Conservation (phyloP, 2,113 vertebrate species). For the Riparia riparia region DNA sequence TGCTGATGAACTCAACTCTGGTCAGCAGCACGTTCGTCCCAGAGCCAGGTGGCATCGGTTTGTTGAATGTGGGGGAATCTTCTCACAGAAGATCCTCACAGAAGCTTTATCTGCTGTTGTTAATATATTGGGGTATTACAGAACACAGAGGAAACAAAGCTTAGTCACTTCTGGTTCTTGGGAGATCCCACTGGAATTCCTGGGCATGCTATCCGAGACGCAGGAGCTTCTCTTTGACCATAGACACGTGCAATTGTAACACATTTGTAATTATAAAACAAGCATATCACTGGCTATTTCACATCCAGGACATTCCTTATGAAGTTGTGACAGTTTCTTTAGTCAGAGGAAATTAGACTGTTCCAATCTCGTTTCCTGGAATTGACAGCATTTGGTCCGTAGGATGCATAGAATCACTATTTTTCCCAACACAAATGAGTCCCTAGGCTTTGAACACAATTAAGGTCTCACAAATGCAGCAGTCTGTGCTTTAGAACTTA, state of each 20-base stretch:
- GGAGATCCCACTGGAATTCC: not conserved
- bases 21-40: not conserved
- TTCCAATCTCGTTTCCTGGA: not conserved
- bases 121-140: not conserved
- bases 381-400: not conserved
- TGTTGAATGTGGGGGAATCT: not conserved
- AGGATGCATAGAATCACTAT: not conserved
- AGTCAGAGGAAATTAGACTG: not conserved
- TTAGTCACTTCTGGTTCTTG: not conserved
- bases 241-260: accelerated
- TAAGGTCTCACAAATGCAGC: not conserved
- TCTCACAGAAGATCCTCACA: not conserved
- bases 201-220: not conserved
- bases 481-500: not conserved
- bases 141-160: not conserved
- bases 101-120: not conserved
- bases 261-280: not conserved
- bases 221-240: not conserved
- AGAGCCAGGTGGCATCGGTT: not conserved
- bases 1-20: not conserved
- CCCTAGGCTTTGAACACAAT: not conserved
- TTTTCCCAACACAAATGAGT: not conserved
- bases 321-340: not conserved
- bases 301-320: not conserved
- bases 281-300: not conserved